A percentile compares a stretch with the other conserved stretches of the same genome.
These are phyloP conservation scores for Sycophila texana DNA, from an alignment of 2,888 invertebrate genomes.

Conservation along the genomic window DNA sequence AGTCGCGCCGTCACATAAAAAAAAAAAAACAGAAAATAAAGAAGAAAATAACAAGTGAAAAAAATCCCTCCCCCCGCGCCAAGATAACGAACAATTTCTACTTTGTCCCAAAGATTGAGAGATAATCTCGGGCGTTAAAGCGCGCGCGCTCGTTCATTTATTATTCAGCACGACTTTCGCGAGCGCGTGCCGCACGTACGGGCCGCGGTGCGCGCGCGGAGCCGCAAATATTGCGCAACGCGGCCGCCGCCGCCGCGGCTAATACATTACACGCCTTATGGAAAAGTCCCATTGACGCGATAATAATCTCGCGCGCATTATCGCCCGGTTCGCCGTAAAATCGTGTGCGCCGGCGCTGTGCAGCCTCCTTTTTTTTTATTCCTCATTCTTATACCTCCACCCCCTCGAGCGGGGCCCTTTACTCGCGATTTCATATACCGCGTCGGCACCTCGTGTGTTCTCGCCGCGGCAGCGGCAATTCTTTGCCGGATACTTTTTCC, in stretches of 20 bases:
- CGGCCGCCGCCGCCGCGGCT: constrained; percentile 13
- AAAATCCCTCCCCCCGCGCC: not conserved
- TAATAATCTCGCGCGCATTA: constrained; percentile 57
- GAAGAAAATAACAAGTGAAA: too few relatives aligned
- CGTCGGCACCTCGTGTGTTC: too few relatives aligned
- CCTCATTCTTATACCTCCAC: not conserved
- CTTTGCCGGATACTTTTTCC: not conserved
- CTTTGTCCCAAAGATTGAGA: constrained; percentile 54
- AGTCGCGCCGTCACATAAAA: not conserved
- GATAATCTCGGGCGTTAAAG: constrained; percentile 38
- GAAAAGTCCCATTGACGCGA: constrained; percentile 58
- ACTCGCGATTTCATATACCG: too few relatives aligned
- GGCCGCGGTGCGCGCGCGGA: not conserved
- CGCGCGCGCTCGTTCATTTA: constrained; percentile 38
- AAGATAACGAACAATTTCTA: constrained; percentile 52
- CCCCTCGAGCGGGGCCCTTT: not conserved
- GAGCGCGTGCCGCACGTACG: constrained; percentile 27
- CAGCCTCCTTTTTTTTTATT: not conserved
- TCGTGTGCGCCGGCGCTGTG: not conserved
- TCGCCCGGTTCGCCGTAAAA: constrained; percentile 47
- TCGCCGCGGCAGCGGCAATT: not conserved
- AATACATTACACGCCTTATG: constrained; percentile 56
- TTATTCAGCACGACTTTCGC: constrained; percentile 55
- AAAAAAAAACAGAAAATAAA: too few relatives aligned
- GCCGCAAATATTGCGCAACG: constrained; percentile 47